These are phyloP conservation scores for Idaea aversata DNA, from an alignment of 2,888 invertebrate genomes.

Conservation along the genomic window DNA sequence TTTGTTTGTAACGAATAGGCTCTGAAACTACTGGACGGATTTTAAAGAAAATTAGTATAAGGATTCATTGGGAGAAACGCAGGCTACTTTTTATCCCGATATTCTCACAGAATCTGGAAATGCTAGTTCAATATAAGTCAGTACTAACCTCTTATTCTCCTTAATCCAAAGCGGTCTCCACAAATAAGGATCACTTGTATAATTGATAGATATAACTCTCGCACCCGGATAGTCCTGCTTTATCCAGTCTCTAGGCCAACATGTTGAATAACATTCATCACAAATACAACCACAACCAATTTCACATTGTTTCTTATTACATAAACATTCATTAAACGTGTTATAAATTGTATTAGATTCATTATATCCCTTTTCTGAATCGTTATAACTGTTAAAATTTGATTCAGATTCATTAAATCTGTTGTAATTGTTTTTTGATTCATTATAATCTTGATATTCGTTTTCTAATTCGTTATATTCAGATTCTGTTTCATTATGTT, in stretches of 20 bases:
- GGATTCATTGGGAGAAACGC: too few relatives aligned
- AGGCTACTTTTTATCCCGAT: too few relatives aligned
- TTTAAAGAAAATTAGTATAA: too few relatives aligned
- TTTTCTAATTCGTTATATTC: slow-evolving; percentile 3
- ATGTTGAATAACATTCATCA: slow-evolving; percentile 80
- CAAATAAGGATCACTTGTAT: slow-evolving; percentile 88
- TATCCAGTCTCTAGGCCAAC: slow-evolving; percentile 95
- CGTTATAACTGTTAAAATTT: slow-evolving; percentile 13
- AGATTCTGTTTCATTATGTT: slow-evolving; percentile 2
- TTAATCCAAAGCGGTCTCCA: slow-evolving; percentile 89
- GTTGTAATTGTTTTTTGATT: slow-evolving; percentile 5
- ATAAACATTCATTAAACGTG: slow-evolving; percentile 37
- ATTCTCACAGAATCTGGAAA: too few relatives aligned
- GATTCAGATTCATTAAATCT: background rate
- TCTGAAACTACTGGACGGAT: too few relatives aligned
- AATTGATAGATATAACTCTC: slow-evolving; percentile 89
- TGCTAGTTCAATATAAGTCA: background rate
- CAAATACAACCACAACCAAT: slow-evolving; percentile 67
- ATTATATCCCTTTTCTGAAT: slow-evolving; percentile 16
- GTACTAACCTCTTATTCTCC: slow-evolving; percentile 80
- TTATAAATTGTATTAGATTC: slow-evolving; percentile 22
- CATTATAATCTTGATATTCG: slow-evolving; percentile 2
- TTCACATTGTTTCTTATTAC: slow-evolving; percentile 43
- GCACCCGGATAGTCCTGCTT: slow-evolving; percentile 87
- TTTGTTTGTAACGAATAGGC: too few relatives aligned